These are phyloP conservation scores for Arctopsyche grandis DNA, from an alignment of 1,140 invertebrate species.

Conservation along the genomic window DNA sequence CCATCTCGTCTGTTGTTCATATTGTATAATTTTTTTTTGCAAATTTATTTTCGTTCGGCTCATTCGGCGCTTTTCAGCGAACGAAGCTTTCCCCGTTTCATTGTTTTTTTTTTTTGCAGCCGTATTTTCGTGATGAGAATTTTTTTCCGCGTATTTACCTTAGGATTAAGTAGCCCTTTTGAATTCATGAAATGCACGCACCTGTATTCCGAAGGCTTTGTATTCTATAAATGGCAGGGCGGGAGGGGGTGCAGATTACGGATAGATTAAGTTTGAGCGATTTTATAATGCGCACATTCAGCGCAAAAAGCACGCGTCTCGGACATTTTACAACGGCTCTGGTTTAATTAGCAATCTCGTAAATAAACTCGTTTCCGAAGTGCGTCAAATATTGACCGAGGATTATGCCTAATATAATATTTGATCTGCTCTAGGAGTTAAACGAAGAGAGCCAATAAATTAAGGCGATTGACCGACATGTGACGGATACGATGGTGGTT, in stretches of 20 bases:
- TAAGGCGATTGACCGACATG: slow-evolving; percentile 2
- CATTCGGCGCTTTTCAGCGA: too few relatives aligned
- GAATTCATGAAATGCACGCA: slow-evolving; percentile 13
- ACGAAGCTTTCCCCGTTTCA: too few relatives aligned
- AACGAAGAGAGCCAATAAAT: background rate
- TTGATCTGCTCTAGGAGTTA: slow-evolving; percentile 7
- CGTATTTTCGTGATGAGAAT: slow-evolving; percentile 12
- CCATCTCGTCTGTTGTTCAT: background rate
- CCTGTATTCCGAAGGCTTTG: background rate
- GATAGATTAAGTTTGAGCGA: slow-evolving; percentile 1
- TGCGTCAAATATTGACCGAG: background rate
- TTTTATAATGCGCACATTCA: too few relatives aligned
- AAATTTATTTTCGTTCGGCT: background rate
- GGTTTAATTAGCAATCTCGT: too few relatives aligned
- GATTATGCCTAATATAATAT: background rate
- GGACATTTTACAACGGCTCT: too few relatives aligned
- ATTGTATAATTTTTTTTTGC: background rate
- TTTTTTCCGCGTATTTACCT: background rate
- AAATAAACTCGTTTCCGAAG: too few relatives aligned
- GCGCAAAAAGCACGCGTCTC: too few relatives aligned
- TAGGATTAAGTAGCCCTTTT: slow-evolving; percentile 14
- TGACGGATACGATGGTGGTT: slow-evolving; percentile 12
- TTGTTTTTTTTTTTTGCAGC: background rate
- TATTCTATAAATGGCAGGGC: background rate
- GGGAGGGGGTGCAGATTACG: background rate